Base-by-base conservation (phyloP, 1,140 invertebrate species). In the Diorhabda carinulata region DNA sequence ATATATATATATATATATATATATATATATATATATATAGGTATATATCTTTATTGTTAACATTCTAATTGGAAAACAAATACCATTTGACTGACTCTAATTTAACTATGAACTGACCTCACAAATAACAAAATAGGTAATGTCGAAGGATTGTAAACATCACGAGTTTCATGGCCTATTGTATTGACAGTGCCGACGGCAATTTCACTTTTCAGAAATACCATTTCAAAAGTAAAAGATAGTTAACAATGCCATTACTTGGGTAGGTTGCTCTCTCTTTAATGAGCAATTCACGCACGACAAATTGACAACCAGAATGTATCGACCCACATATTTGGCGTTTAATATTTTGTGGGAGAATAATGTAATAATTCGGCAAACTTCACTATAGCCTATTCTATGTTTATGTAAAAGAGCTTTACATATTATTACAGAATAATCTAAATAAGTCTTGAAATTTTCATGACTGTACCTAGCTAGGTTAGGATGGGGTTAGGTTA, bases 11-110 rank as follows among this genome's bases (percentile, higher is more conserved):
- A n/a, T n/a, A n/a, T n/a, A n/a, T n/a, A n/a, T n/a, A n/a, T n/a
- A 52, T 52, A 52, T 52, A 52, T 8, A 52, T 52, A 52, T 8
- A 6, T 8, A 52, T n/a, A 52, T 8, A 3, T n/a, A 52, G n/a
- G n/a, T n/a, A 52, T n/a, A 52, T 52, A 52, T 52, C 47, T 52
- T 52, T 52, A 52, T 52, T 52, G 47, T n/a, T 52, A 52, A 52
- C 3, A 6, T 52, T n/a, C 47, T 52, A 52, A 52, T 52, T 52
- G 47, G 47, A 52, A 52, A 52, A 52, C 47, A 52, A 52, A 52
- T 52, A 52, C n/a, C 47, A n/a, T 52, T 6, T 6, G n/a, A n/a
- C n/a, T 52, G 47, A 52, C 47, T 52, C n/a, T 52, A 52, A 52
- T 52, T 52, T 52, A 52, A 52, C 47, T 52, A n/a, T 0, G n/a